A percentile compares a stretch with the other conserved stretches of the same genome.
Evolutionary conservation across 2,113 vertebrate genomes (phyloP).

Genomic region (Psittacula cyanocephala): DNA sequence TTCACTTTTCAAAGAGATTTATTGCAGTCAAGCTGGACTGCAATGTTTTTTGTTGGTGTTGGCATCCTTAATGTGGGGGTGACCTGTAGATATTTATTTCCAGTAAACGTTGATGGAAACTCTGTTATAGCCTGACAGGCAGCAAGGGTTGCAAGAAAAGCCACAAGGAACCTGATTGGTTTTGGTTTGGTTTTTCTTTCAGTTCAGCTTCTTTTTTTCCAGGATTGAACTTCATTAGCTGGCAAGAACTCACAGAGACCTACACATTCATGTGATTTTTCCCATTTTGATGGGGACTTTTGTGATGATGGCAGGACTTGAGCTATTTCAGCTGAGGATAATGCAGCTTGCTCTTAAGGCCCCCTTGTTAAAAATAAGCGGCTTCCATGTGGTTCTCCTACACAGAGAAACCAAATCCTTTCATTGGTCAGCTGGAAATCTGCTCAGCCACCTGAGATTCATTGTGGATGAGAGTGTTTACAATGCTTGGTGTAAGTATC

Average conservation of each 20-base stretch:
- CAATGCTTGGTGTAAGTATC: background rate
- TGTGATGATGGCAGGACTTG: background rate
- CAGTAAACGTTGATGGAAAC: background rate
- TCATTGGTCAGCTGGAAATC: conserved; percentile 15
- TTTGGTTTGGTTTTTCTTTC: background rate
- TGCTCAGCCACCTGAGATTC: conserved; percentile 15
- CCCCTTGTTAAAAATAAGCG: conserved; percentile 1
- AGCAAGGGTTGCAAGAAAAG: background rate
- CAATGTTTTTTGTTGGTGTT: background rate
- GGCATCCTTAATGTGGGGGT: background rate
- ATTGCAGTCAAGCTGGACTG: background rate
- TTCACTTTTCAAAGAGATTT: background rate
- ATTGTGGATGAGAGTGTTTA: conserved; percentile 9
- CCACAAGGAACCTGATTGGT: too few relatives aligned
- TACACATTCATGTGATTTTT: background rate
- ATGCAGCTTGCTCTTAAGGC: background rate
- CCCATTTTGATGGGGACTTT: background rate
- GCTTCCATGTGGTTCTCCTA: background rate
- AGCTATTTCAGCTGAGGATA: background rate
- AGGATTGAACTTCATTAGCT: background rate
- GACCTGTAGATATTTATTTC: background rate
- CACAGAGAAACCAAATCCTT: conserved; percentile 3
- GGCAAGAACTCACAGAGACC: background rate
- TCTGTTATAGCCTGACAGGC: background rate
- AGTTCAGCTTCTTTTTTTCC: background rate